Evolutionary conservation across 2,888 invertebrate species (phyloP).

Genomic region (Tenodera sinensis): DNA sequence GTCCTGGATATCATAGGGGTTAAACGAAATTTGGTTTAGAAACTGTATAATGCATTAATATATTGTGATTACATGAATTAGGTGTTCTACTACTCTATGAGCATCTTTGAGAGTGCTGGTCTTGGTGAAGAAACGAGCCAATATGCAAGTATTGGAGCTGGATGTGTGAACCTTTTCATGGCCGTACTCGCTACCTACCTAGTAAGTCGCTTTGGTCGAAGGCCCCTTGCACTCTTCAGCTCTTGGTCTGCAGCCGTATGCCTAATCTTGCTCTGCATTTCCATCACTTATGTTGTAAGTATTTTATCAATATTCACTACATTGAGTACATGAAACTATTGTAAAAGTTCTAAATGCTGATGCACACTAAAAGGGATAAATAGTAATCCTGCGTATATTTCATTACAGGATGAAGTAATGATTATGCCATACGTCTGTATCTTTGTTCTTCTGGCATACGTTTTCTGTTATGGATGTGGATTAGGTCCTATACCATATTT

Average conservation of each 20-base stretch:
- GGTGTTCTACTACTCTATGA: slow-evolving; percentile 81
- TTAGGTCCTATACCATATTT: slow-evolving; percentile 85
- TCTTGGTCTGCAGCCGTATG: slow-evolving; percentile 54
- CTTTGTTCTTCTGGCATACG: slow-evolving; percentile 66
- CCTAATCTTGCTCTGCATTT: slow-evolving; percentile 58
- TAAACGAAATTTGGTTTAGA: too few relatives aligned
- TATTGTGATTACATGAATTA: slow-evolving; percentile 39
- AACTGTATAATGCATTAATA: not conserved
- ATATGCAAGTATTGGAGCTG: slow-evolving; percentile 77
- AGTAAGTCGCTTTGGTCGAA: slow-evolving; percentile 54
- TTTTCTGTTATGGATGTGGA: slow-evolving; percentile 77
- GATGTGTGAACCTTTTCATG: slow-evolving; percentile 66
- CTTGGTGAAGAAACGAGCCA: slow-evolving; percentile 58
- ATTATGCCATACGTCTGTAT: slow-evolving; percentile 73
- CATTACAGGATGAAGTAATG: slow-evolving; percentile 56
- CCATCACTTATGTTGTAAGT: slow-evolving; percentile 65
- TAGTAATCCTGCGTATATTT: not conserved
- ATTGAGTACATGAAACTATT: not conserved
- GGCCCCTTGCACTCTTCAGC: slow-evolving; percentile 64
- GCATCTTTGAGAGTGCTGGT: slow-evolving; percentile 71
- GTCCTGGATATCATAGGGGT: too few relatives aligned
- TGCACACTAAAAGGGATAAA: not conserved
- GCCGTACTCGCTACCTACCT: slow-evolving; percentile 56
- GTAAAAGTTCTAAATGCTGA: not conserved
- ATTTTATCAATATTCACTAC: slow-evolving; percentile 17